Evolutionary conservation across 2,888 invertebrate species (phyloP), one percentile per base, ranked within the genome.

Genomic region (Nomada ruficornis): DNA sequence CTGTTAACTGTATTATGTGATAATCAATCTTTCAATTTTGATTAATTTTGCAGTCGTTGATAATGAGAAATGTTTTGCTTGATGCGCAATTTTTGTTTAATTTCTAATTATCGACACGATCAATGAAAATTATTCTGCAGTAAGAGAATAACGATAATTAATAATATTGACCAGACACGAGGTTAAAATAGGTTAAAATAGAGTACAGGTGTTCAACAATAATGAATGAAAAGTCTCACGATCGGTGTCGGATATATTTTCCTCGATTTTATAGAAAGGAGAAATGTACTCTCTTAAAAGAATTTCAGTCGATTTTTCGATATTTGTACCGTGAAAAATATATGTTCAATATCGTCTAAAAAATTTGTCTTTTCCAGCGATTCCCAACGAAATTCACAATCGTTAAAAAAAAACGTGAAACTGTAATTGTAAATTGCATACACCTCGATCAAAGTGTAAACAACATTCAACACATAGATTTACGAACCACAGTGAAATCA

Each of bases 1-100:
- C 88, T 11, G 87, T 85, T 10, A 93, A 62, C 93, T 85, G 47
- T 50, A 42, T 29, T 52, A 50, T 36, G 36, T 7, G 64, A 75
- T 55, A 44, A 20, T 29, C 20, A 5, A 15, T 64, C 10, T 2
- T 11, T 11, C 55, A 11, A 11, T 11, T 55, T 55, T 20, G 11
- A n/a, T 13, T 1, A 26, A 3, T 65, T 18, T 13, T n/a, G 29
- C 20, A 29, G n/a, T 15, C 15, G 2, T 4, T 26, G 47, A 50
- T 65, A 5, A 0, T 26, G 47, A 50, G 23, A 18, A 23, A 50
- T 29, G 36, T 15, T 54, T 67, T n/a, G n/a, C 7, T 52, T 18
- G 7, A 29, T 47, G 47, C 13, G 13, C 13, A 2, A 47, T 13
- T 47, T 47, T 47, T 1, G 13, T 47, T 47, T 11, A 47, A 47